Evolutionary conservation across 2,888 invertebrate genomes (phyloP).

Genomic region (Empis stercorea): DNA sequence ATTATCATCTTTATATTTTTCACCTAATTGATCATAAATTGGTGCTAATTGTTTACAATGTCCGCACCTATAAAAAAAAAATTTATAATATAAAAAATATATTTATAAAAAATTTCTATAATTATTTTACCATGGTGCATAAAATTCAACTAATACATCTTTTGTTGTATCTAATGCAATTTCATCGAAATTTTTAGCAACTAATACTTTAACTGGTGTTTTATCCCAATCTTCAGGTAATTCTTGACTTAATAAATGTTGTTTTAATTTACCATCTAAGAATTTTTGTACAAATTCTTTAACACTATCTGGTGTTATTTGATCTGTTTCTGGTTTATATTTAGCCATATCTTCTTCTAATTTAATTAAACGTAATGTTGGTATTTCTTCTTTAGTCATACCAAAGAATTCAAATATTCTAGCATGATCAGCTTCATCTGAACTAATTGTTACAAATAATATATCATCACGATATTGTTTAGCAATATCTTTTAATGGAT

Average conservation of each 20-base stretch:
- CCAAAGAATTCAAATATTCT: slow-evolving; percentile 99
- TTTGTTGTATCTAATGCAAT: slow-evolving; percentile 79
- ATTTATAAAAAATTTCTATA: neutral
- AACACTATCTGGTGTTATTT: slow-evolving; percentile 27
- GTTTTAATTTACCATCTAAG: slow-evolving; percentile 85
- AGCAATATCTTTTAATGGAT: slow-evolving; percentile 69
- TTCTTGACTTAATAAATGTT: slow-evolving; percentile 87
- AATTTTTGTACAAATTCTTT: slow-evolving; percentile 75
- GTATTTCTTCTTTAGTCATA: slow-evolving; percentile 86
- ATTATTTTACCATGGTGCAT: slow-evolving; percentile 76
- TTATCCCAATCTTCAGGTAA: slow-evolving; percentile 96
- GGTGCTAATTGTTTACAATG: slow-evolving; percentile 97
- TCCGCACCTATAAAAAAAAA: slow-evolving; percentile 49
- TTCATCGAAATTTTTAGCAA: slow-evolving; percentile 89
- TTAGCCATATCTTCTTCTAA: slow-evolving; percentile 96
- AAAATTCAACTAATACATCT: slow-evolving; percentile 96
- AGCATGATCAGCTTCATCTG: slow-evolving; percentile 89
- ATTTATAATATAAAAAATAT: neutral
- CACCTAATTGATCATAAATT: slow-evolving; percentile 91
- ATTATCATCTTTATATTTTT: slow-evolving; percentile 75
- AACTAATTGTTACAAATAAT: slow-evolving; percentile 90
- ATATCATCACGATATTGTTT: slow-evolving; percentile 83
- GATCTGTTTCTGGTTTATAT: slow-evolving; percentile 67
- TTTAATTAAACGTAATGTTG: slow-evolving; percentile 81
- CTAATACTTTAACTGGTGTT: slow-evolving; percentile 80